Conservation (phyloP, 2,113 vertebrate species). For the Scatophagus argus region DNA sequence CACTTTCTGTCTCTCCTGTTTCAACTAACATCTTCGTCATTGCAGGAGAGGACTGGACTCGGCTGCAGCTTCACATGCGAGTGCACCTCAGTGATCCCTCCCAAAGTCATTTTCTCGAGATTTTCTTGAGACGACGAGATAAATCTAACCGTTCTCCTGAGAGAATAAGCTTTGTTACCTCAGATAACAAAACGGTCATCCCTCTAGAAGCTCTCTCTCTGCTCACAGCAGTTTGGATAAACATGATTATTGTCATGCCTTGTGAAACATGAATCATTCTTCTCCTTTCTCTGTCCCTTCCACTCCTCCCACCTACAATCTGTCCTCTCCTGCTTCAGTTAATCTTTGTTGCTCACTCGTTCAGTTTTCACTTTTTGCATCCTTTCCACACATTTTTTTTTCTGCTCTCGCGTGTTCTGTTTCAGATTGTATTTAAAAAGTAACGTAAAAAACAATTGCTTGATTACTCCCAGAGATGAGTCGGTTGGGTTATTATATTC, state of each 20-base stretch:
- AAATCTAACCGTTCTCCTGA: too few relatives aligned
- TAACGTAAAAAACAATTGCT: background rate
- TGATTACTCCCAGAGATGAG: background rate
- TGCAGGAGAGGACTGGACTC: too few relatives aligned
- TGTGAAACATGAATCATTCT: conserved; percentile 29
- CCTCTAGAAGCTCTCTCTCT: too few relatives aligned
- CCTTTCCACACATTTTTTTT: background rate
- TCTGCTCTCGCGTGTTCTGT: background rate
- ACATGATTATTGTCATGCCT: background rate
- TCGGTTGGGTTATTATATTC: background rate
- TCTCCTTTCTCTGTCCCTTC: conserved; percentile 9
- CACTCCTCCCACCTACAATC: conserved; percentile 59
- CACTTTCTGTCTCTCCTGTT: too few relatives aligned
- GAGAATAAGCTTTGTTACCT: too few relatives aligned
- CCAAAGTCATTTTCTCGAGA: too few relatives aligned
- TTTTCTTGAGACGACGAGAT: too few relatives aligned
- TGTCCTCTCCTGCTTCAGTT: conserved; percentile 16
- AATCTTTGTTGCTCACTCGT: background rate
- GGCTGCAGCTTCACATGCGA: too few relatives aligned
- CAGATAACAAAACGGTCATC: too few relatives aligned
- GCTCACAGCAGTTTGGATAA: background rate
- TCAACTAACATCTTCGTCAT: too few relatives aligned
- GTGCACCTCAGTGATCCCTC: too few relatives aligned
- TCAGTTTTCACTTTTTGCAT: background rate
- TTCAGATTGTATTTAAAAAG: too few relatives aligned